A percentile compares a stretch with the other conserved stretches of the same genome.
These are phyloP conservation scores for Oligia strigilis DNA, from an alignment of 2,888 invertebrate genomes.

Conservation along the genomic window DNA sequence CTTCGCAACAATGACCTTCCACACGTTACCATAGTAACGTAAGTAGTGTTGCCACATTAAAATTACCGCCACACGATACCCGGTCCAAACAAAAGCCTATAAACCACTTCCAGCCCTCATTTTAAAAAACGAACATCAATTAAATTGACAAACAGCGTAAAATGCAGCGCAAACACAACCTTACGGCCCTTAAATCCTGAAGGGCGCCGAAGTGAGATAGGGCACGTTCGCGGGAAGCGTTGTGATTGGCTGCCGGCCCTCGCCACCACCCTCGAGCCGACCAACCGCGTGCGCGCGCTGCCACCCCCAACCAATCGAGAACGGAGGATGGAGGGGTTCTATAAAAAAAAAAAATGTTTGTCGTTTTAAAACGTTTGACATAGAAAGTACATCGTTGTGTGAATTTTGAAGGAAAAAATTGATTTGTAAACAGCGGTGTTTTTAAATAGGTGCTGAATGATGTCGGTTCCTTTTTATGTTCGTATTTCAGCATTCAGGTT, in stretches of 20 bases:
- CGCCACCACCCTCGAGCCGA: slow-evolving; percentile 73
- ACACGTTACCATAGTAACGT: neutral
- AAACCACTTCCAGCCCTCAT: slow-evolving; percentile 70
- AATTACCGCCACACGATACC: slow-evolving; percentile 51
- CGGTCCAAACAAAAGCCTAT: slow-evolving; percentile 58
- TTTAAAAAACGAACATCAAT: slow-evolving; percentile 85
- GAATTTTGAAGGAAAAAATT: slow-evolving; percentile 58
- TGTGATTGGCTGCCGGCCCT: slow-evolving; percentile 76
- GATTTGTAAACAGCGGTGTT: slow-evolving; percentile 59
- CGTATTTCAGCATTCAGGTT: slow-evolving; percentile 7
- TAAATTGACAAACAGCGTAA: slow-evolving; percentile 87
- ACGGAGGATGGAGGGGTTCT: slow-evolving; percentile 61
- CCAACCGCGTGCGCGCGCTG: slow-evolving; percentile 75
- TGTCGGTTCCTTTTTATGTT: slow-evolving; percentile 28
- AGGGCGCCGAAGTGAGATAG: slow-evolving; percentile 84
- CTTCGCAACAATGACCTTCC: slow-evolving; percentile 21
- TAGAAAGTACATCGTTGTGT: slow-evolving; percentile 61
- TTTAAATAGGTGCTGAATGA: slow-evolving; percentile 27
- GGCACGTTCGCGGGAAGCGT: slow-evolving; percentile 79
- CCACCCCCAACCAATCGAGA: slow-evolving; percentile 71
- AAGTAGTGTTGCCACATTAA: slow-evolving; percentile 25
- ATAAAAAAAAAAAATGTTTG: slow-evolving; percentile 68
- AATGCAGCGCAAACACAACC: slow-evolving; percentile 88
- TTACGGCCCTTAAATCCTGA: slow-evolving; percentile 80
- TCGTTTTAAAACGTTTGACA: slow-evolving; percentile 66